phyloP scores from a whole-genome alignment of 2,797 vertebrate genomes.

The Percopsis omiscomaycus region DNA sequence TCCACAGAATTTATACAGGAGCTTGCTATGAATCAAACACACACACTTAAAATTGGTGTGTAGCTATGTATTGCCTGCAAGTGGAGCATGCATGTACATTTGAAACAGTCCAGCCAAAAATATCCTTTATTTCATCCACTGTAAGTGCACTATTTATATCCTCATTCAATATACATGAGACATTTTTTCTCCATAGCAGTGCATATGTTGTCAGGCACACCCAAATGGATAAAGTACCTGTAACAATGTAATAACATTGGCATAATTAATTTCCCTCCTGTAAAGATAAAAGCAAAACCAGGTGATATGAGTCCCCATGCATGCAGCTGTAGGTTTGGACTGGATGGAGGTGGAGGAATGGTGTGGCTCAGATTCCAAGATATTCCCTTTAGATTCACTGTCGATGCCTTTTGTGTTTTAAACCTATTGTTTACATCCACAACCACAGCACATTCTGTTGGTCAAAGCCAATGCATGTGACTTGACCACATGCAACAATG shows the following conservation, averaged over 20 bases:
- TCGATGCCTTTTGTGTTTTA: slow-evolving; percentile 17
- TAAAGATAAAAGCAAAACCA: slow-evolving; percentile 57
- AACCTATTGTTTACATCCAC: slow-evolving; percentile 20
- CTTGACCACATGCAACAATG: slow-evolving; percentile 42
- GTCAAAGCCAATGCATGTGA: slow-evolving; percentile 14
- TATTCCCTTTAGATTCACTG: slow-evolving; percentile 39
- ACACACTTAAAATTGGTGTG: slow-evolving; percentile 32
- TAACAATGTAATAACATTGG: slow-evolving; percentile 13
- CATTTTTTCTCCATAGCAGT: slow-evolving; percentile 57
- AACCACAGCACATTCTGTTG: slow-evolving; percentile 28
- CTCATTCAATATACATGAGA: slow-evolving; percentile 73
- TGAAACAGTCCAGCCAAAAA: slow-evolving; percentile 53
- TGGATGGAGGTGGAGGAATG: slow-evolving; percentile 34
- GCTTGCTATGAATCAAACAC: slow-evolving; percentile 34
- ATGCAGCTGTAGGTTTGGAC: slow-evolving; percentile 61
- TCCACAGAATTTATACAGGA: slow-evolving; percentile 40
- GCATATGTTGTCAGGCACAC: slow-evolving; percentile 51
- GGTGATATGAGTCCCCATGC: slow-evolving; percentile 66
- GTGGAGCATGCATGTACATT: slow-evolving; percentile 40
- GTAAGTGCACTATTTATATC: slow-evolving; percentile 72
- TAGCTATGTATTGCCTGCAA: slow-evolving; percentile 40
- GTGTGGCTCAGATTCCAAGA: slow-evolving; percentile 34
- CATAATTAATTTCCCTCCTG: slow-evolving; percentile 39
- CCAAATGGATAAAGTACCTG: slow-evolving; percentile 37
- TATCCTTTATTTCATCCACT: slow-evolving; percentile 50